Percentiles rank a stretch among this genome's conserved stretches.
Evolutionary conservation across 1,140 invertebrate genomes (phyloP).

Genomic region (Sinonovacula constricta): DNA sequence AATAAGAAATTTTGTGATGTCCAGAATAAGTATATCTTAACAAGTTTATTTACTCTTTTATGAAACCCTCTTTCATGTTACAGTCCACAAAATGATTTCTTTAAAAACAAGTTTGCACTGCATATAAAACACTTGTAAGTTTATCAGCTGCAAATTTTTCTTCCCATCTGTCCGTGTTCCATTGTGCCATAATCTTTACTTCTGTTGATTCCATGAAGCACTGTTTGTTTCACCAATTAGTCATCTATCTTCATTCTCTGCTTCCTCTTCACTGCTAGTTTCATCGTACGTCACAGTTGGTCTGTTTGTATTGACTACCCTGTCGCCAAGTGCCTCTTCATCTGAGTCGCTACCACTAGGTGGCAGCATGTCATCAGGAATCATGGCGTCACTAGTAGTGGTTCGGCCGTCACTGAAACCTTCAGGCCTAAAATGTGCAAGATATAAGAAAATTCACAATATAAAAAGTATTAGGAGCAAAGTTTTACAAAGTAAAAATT

Average conservation of each 20-base stretch:
- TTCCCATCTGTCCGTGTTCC: not conserved
- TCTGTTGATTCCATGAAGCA: not conserved
- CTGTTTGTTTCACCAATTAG: not conserved
- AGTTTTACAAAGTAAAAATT: no score
- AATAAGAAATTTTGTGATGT: no score
- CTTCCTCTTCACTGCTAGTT: conserved; percentile 36
- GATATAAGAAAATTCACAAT: no score
- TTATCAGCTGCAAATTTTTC: no score
- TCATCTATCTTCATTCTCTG: conserved; percentile 33
- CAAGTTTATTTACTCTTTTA: no score
- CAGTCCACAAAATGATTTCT: no score
- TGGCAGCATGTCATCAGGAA: conserved; percentile 71
- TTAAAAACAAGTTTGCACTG: no score
- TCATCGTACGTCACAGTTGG: conserved; percentile 57
- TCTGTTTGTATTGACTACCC: conserved; percentile 65
- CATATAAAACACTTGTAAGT: no score
- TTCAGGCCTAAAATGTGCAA: no score
- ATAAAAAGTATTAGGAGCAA: no score
- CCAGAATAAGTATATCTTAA: no score
- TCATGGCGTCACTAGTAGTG: conserved; percentile 51
- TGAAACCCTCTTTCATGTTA: no score
- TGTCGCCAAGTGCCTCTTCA: conserved; percentile 51
- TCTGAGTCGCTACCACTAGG: conserved; percentile 65
- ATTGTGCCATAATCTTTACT: not conserved
- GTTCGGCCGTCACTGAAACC: conserved; percentile 54